Percentiles rank a stretch among this genome's conserved stretches.
phyloP scores from a whole-genome alignment of 2,113 vertebrate species.

The Stictonetta naevosa region DNA sequence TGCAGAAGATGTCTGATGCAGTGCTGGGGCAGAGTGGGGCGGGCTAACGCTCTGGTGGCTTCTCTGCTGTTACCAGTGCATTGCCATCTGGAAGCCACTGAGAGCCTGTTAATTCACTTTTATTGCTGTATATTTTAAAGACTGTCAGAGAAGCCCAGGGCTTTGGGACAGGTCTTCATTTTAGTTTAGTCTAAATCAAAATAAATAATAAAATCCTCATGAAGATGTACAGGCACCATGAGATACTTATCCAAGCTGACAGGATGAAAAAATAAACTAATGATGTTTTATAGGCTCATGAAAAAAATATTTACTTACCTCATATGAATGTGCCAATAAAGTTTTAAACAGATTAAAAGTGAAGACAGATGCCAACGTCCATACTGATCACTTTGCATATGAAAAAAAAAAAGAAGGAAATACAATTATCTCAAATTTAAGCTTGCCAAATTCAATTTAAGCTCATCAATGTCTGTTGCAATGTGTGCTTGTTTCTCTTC shows the following conservation, averaged over 20 bases:
- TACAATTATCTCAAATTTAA: background rate
- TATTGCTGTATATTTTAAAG: slow-evolving; percentile 69
- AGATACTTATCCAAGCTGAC: slow-evolving; percentile 49
- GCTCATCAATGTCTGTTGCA: background rate
- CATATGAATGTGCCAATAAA: slow-evolving; percentile 1
- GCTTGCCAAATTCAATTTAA: background rate
- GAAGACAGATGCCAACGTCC: background rate
- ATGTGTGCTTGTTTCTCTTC: background rate
- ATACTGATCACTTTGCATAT: background rate
- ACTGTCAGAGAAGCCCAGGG: slow-evolving; percentile 34
- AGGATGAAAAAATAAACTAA: slow-evolving; percentile 58
- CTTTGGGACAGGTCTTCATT: slow-evolving; percentile 35
- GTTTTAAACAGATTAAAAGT: slow-evolving; percentile 46
- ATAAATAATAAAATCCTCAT: slow-evolving; percentile 66
- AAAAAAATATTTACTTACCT: slow-evolving; percentile 62
- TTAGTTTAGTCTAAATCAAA: slow-evolving; percentile 70
- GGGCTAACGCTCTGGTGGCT: background rate
- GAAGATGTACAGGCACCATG: slow-evolving; percentile 63
- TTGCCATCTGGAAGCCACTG: slow-evolving; percentile 47
- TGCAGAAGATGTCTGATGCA: background rate
- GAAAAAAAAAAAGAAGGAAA: background rate
- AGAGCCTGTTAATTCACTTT: slow-evolving; percentile 62
- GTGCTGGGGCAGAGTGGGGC: background rate
- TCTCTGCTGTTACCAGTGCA: background rate
- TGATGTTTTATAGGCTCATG: slow-evolving; percentile 60